Evolutionary conservation across 2,888 invertebrate genomes (phyloP), one percentile per base, ranked within the genome.

Genomic region (Lithophane leautieri): DNA sequence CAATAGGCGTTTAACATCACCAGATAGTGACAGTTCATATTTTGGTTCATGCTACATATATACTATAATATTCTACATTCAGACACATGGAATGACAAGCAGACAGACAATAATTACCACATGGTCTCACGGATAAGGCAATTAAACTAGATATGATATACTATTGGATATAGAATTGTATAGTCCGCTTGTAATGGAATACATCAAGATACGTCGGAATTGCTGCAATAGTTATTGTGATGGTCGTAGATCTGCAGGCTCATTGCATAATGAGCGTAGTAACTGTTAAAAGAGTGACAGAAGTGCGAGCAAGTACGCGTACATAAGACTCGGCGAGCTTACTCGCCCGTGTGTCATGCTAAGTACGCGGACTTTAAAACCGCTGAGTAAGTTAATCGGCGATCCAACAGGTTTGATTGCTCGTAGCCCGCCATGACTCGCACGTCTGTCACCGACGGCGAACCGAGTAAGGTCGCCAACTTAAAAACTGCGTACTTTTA

Each of bases 91-190:
- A 61, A 66, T n/a, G 22, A 73, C 70, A 68, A 58, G 66, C 69
- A 56, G 58, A 60, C 60, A 47, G 42, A 56, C 47, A 68, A 79
- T 58, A 74, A 73, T 84, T 69, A 56, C 22, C 54, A 60, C 70
- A 61, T 69, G 47, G 16, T 54, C 42, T 56, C 65, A 81, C 82
- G 70, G 76, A 85, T 71, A 81, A 81, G 50, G 81, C 75, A 81
- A 84, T 81, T 81, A 69, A 75, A 75, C 70, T 75, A 44, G 70
- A 11, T 68, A 84, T 84, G 34, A 61, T 84, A 75, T 68, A 58
- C 68, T 28, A 84, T 70, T 40, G 34, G 7, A 75, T 77, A 34
- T 25, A 73, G 58, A 47, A 58, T 40, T 61, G 28, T 69, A 69
- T 42, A 69, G 11, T 22, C 14, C 6, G 44, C 52, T 54, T 69